Evolutionary conservation across 2,113 vertebrate species (phyloP).

Genomic region (Chrysemys picta): DNA sequence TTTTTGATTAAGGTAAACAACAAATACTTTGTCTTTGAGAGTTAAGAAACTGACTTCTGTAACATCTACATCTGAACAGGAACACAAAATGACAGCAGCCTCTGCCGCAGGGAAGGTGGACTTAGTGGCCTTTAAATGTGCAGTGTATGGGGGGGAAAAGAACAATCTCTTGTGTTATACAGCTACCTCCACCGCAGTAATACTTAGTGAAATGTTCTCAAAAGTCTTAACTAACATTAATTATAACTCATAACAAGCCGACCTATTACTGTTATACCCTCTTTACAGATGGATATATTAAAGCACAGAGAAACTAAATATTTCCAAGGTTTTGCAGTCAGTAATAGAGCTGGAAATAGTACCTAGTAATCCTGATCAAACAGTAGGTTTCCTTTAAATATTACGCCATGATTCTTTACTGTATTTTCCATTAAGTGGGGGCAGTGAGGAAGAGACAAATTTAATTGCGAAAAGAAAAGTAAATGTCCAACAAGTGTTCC

Average conservation of each 20-base stretch:
- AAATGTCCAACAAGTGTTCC: not conserved
- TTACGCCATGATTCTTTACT: not conserved
- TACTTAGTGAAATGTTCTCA: not conserved
- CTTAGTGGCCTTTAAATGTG: not conserved
- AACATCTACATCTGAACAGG: not conserved
- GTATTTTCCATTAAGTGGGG: not conserved
- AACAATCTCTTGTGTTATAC: not conserved
- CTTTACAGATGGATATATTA: not conserved
- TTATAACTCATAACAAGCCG: not conserved
- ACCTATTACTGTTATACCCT: not conserved
- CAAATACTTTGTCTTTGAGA: conserved; percentile 2
- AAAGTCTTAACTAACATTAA: not conserved
- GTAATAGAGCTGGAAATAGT: not conserved
- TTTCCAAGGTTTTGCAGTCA: not conserved
- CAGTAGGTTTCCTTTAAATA: not conserved
- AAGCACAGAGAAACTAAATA: not conserved
- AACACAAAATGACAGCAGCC: not conserved
- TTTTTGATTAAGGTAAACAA: conserved; percentile 13
- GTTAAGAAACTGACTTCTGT: not conserved
- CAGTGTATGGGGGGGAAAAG: not conserved
- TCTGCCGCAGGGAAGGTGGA: not conserved
- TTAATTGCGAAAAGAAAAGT: not conserved
- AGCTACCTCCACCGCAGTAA: not conserved
- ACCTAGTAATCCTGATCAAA: not conserved
- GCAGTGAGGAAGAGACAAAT: not conserved